Evolutionary conservation across 2,888 invertebrate species (phyloP), one percentile per base, ranked within the genome.

Genomic region (Megaustenia siamemsis): DNA sequence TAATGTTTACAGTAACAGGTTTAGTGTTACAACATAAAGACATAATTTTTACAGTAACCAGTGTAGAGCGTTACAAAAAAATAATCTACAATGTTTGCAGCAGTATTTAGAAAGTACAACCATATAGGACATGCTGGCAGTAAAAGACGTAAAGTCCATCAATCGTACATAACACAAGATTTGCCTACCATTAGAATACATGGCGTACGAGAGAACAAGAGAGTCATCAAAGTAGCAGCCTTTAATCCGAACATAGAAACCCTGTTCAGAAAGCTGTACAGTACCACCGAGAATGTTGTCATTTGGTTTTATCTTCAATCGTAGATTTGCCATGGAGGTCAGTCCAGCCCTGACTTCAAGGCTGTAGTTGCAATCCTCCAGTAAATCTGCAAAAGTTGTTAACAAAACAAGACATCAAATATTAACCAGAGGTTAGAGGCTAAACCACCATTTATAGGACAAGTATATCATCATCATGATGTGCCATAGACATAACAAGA

Each of bases 221-320:
- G 79, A 32, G 63, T 73, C 63, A 38, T 63, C 73, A 35, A 60
- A 18, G 38, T 56, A 35, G 73, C 71, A 40, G 4, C 84, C 84
- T 66, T 53, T 71, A n/a, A 80, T 38, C n/a, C 84, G 63, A 49
- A 84, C 53, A 45, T 84, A 84, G 45, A 84, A 80, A 3, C 84
- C 84, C 32, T 66, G 35, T 10, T 56, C n/a, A 21, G 84, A 79
- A n/a, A 71, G 12, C 21, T 45, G 53, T 1, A 53, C 68, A 28
- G 40, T 28, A 43, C 53, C 15, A n/a, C 10, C 32, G 18, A 24
- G 63, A 32, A 75, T 32, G 32, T n/a, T 10, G 21, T 68, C 49
- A 68, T 63, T 32, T 35, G 75, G 53, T n/a, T 32, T 38, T 6
- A 75, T 35, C 4, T 32, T 38, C 6, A 77, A 69, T 8, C 28